Evolutionary conservation across 53 echinoderm and acorn worm genomes (phyloP).

Genomic region (Echinarachnius parma): DNA sequence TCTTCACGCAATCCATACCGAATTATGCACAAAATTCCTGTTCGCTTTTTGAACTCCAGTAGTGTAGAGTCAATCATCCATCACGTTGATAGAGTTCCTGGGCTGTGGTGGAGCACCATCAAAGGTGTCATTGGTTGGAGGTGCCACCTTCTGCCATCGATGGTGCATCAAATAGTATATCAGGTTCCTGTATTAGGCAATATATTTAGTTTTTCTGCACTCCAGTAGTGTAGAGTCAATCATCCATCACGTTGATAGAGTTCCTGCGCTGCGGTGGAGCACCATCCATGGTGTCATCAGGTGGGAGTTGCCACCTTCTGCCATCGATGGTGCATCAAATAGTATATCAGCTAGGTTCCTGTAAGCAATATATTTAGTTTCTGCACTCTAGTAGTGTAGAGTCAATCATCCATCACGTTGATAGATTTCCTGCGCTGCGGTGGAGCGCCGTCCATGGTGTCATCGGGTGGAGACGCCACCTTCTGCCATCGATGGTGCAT

Average conservation of each 20-base stretch:
- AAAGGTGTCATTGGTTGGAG: slow-evolving; percentile 14
- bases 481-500: slow-evolving; percentile 39
- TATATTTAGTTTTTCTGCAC: background rate
- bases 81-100: slow-evolving; percentile 26
- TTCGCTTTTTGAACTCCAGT: too few relatives aligned
- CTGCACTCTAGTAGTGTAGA: too few relatives aligned
- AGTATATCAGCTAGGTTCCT: too few relatives aligned
- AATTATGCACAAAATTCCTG: too few relatives aligned
- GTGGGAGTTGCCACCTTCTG: slow-evolving; percentile 7
- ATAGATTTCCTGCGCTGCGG: slow-evolving; percentile 30
- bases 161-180: too few relatives aligned
- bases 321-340: slow-evolving; percentile 42
- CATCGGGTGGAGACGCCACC: slow-evolving; percentile 14
- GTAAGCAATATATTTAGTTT: slow-evolving; percentile 2
- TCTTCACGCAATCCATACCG: too few relatives aligned
- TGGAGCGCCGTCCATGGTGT: slow-evolving; percentile 7
- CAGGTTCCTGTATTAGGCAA: too few relatives aligned
- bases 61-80: too few relatives aligned
- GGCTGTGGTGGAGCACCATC: slow-evolving; percentile 18
- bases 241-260: too few relatives aligned
- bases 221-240: too few relatives aligned
- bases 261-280: slow-evolving; percentile 27
- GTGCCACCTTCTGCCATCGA: slow-evolving; percentile 13
- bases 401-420: too few relatives aligned
- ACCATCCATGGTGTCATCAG: slow-evolving; percentile 8